Base-by-base conservation (phyloP, 2,113 vertebrate species). In the Struthio camelus region DNA sequence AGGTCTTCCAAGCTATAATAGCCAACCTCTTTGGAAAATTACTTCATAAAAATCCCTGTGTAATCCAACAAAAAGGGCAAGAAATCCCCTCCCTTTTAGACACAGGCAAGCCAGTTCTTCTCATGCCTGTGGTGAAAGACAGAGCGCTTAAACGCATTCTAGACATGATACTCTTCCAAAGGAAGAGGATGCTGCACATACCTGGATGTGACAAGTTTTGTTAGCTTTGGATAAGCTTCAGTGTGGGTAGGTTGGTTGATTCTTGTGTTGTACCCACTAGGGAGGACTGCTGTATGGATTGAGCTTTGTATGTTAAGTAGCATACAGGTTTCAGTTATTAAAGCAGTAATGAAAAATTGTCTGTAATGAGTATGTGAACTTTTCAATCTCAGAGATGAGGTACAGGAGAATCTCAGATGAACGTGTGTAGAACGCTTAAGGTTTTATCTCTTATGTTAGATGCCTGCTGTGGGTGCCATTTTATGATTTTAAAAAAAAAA, bases 11-110 rank as follows among this genome's bases (percentile, higher is more conserved):
- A 79, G 80, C 34, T 94, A 64, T 51, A 86, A 54, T 86, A 93
- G 95, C 77, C 85, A 94, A 75, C 25, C 48, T 85, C 84, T 82
- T 94, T 82, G 95, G 92, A 96, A 96, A 97, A 94, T 91, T 85
- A 91, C 58, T 54, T 96, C 89, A 90, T 89, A 73, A 93, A 87
- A 95, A 89, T 93, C 83, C 11, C 36, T n/a, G 23, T 86, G 77
- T 76, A 87, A 90, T 93, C 66, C 53, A 64, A 65, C 59, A 80
- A n/a, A 83, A 92, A 88, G 73, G 34, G 48, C 80, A 91, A 92
- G 70, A 95, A 92, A 67, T 65, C 53, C 34, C 11, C 40, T 70
- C 38, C 30, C 6, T 80, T 85, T 58, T 50, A 80, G 59, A n/a
- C n/a, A 17, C 0, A 1, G 56, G 30, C 53, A 70, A 82, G 46